Percentiles rank a stretch among this genome's conserved stretches.
These are phyloP conservation scores for Drosophila serrata DNA, from an alignment of 1,140 invertebrate genomes.

Conservation along the genomic window DNA sequence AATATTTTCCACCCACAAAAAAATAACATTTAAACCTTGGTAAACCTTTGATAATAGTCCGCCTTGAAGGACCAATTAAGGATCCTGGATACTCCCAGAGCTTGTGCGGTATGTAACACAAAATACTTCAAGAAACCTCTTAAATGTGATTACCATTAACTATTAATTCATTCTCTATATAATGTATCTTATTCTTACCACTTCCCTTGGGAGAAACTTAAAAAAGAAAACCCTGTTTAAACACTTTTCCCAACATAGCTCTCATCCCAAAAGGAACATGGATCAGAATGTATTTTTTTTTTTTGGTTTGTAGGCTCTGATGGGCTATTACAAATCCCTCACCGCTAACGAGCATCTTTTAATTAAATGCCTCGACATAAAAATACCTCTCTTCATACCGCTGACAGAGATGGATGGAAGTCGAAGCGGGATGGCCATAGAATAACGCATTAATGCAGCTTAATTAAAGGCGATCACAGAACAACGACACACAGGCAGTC, in stretches of 20 bases:
- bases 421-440: neutral
- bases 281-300: constrained; percentile 1
- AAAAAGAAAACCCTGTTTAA: neutral
- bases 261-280: neutral
- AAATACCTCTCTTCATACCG: constrained; percentile 34
- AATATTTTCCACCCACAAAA: no score
- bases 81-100: neutral
- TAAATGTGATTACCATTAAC: no score
- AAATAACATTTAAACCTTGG: neutral
- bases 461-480: constrained; percentile 69
- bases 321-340: constrained; percentile 25
- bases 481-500: constrained; percentile 38
- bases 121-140: no score
- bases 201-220: no score
- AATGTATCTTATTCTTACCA: no score
- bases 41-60: neutral
- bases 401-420: constrained; percentile 4
- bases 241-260: neutral
- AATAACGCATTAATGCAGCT: constrained; percentile 65
- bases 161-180: no score
- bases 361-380: constrained; percentile 63
- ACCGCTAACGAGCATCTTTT: constrained; percentile 58
- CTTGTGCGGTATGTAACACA: neutral
- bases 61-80: neutral
- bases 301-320: neutral